Conservation (phyloP, 2,888 invertebrate genomes). For the Taphrorychus bicolor region DNA sequence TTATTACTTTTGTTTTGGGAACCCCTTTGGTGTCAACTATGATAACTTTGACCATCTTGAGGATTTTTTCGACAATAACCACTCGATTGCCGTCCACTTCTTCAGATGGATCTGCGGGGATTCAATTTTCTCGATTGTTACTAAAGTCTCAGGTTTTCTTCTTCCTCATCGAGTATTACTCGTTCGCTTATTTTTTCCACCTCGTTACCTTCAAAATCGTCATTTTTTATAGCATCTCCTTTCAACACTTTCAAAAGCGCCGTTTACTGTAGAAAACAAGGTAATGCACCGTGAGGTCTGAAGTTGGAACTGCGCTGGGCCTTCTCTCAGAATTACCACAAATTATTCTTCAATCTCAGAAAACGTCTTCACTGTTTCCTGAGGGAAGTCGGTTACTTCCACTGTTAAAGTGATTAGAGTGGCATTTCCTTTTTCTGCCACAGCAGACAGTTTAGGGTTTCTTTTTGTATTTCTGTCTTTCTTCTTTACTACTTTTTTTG, state of each 20-base stretch:
- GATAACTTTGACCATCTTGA: slow-evolving; percentile 45
- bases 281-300: too few species aligned
- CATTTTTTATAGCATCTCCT: slow-evolving; percentile 48
- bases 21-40: slow-evolving; percentile 28
- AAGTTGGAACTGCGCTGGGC: slow-evolving; percentile 47
- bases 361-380: slow-evolving; percentile 43
- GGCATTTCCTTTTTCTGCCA: slow-evolving; percentile 49
- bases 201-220: slow-evolving; percentile 57
- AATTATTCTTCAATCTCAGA: slow-evolving; percentile 42
- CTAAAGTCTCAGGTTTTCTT: slow-evolving; percentile 56
- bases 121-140: slow-evolving; percentile 49
- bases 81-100: slow-evolving; percentile 39
- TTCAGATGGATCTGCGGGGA: slow-evolving; percentile 42
- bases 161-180: slow-evolving; percentile 58
- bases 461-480: slow-evolving; percentile 55
- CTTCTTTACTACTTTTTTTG: slow-evolving; percentile 52
- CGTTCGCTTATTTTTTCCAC: slow-evolving; percentile 58
- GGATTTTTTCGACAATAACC: slow-evolving; percentile 45
- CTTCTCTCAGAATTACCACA: slow-evolving; percentile 46
- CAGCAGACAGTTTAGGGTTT: slow-evolving; percentile 55
- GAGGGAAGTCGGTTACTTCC: slow-evolving; percentile 44
- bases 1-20: slow-evolving; percentile 48
- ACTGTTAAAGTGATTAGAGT: slow-evolving; percentile 47
- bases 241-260: too few species aligned
- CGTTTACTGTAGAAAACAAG: too few species aligned